Percentiles rank a stretch among this genome's conserved stretches.
These are phyloP conservation scores for Cyprinella venusta DNA, from an alignment of 2,797 vertebrate genomes.

Conservation along the genomic window DNA sequence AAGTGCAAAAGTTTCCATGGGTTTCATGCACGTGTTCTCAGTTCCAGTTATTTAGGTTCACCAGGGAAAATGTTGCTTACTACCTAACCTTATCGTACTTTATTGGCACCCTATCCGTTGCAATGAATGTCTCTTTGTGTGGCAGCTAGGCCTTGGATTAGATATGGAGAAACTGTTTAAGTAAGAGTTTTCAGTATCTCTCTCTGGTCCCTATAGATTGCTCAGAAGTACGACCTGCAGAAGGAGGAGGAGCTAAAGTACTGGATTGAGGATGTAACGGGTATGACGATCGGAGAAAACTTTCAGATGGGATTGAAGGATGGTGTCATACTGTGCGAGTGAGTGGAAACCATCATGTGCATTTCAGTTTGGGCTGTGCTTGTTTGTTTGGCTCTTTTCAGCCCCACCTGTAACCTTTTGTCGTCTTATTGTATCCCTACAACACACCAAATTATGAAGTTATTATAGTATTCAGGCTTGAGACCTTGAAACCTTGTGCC, in stretches of 20 bases:
- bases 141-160: neutral
- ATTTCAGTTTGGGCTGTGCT: neutral
- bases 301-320: conserved; percentile 86
- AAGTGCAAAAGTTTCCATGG: conserved; percentile 4
- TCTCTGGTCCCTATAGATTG: conserved; percentile 75
- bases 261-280: conserved; percentile 89
- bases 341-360: conserved; percentile 61
- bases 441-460: neutral
- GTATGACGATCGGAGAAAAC: conserved; percentile 84
- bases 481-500: too few relatives aligned
- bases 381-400: conserved; percentile 4
- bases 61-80: neutral
- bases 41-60: neutral
- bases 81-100: neutral
- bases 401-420: conserved; percentile 14
- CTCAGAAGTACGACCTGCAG: conserved; percentile 86
- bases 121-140: neutral
- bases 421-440: neutral
- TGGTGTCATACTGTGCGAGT: conserved; percentile 88
- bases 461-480: neutral
- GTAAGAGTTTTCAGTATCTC: neutral
- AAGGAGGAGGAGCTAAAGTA: conserved; percentile 85
- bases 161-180: neutral
- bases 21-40: neutral
- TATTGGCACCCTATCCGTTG: neutral